Conservation (phyloP, 2,888 invertebrate species). For the Meteorus cinctellus region DNA sequence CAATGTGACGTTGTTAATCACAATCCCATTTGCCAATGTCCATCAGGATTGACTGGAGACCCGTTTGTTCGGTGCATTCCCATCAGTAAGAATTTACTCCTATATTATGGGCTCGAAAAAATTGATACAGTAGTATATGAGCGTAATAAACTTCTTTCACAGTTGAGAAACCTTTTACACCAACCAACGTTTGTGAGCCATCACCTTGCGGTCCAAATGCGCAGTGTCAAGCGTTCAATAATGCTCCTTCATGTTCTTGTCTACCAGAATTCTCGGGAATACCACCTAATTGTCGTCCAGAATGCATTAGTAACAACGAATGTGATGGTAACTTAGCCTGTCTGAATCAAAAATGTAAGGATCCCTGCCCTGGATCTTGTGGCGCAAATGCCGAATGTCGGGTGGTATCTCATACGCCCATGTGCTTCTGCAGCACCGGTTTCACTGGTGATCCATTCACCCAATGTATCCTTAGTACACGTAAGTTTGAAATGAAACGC, state of each 20-base stretch:
- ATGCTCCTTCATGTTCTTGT: slow-evolving; percentile 85
- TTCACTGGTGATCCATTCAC: slow-evolving; percentile 89
- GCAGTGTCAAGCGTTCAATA: slow-evolving; percentile 80
- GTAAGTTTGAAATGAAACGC: slow-evolving; percentile 52
- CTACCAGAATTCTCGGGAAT: slow-evolving; percentile 79
- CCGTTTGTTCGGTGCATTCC: slow-evolving; percentile 83
- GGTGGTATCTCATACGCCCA: slow-evolving; percentile 85
- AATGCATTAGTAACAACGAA: slow-evolving; percentile 86
- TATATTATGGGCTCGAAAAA: slow-evolving; percentile 48
- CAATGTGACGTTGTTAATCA: slow-evolving; percentile 88
- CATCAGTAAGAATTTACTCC: slow-evolving; percentile 55
- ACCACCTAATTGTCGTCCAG: slow-evolving; percentile 86
- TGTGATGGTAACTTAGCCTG: slow-evolving; percentile 82
- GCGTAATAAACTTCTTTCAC: too few relatives aligned
- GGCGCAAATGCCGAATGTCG: slow-evolving; percentile 85
- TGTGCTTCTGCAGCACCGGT: slow-evolving; percentile 83
- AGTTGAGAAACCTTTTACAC: slow-evolving; percentile 57
- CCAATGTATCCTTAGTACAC: slow-evolving; percentile 78
- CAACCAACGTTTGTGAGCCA: slow-evolving; percentile 78
- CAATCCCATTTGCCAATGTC: slow-evolving; percentile 89
- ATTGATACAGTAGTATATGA: too few relatives aligned
- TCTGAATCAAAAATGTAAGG: slow-evolving; percentile 83
- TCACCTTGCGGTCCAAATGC: slow-evolving; percentile 89
- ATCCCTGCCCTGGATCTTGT: slow-evolving; percentile 88
- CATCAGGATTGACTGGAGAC: slow-evolving; percentile 83